These are phyloP conservation scores for Pammene fasciana DNA, from an alignment of 2,888 invertebrate genomes.

Conservation along the genomic window DNA sequence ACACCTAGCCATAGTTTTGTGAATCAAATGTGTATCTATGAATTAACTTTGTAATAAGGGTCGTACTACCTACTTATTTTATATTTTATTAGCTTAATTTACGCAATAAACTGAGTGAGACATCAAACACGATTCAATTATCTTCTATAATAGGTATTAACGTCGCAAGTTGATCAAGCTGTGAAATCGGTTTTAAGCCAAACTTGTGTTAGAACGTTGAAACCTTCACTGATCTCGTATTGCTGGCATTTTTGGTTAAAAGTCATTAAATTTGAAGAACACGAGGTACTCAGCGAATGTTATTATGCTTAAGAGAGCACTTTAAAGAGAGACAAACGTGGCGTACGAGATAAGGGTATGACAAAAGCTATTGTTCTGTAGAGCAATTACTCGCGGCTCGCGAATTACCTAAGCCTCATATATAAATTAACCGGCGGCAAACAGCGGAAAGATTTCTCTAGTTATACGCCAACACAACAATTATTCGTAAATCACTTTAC, in stretches of 20 bases:
- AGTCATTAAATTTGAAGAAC: conserved; percentile 46
- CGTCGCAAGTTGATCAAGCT: conserved; percentile 11
- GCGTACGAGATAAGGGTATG: conserved; percentile 78
- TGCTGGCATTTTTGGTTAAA: conserved; percentile 35
- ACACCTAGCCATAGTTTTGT: conserved; percentile 49
- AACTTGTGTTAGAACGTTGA: conserved; percentile 11
- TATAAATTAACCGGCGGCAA: conserved; percentile 83
- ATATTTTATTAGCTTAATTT: not conserved
- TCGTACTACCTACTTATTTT: too few species aligned
- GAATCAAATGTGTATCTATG: conserved; percentile 10
- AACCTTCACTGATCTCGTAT: conserved; percentile 29
- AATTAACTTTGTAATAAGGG: too few species aligned
- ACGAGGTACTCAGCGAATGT: conserved; percentile 63
- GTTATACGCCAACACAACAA: conserved; percentile 83
- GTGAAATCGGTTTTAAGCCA: conserved; percentile 26
- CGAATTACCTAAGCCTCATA: conserved; percentile 84
- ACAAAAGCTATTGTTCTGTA: conserved; percentile 83
- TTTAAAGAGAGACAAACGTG: conserved; percentile 74
- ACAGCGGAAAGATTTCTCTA: conserved; percentile 84
- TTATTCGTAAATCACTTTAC: conserved; percentile 84
- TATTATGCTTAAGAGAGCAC: conserved; percentile 69
- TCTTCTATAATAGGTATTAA: not conserved
- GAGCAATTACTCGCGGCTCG: conserved; percentile 81
- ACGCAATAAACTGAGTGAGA: too few species aligned
- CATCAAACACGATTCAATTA: not conserved